Conservation (phyloP, 2,113 vertebrate genomes). For the Oryzias melastigma region DNA sequence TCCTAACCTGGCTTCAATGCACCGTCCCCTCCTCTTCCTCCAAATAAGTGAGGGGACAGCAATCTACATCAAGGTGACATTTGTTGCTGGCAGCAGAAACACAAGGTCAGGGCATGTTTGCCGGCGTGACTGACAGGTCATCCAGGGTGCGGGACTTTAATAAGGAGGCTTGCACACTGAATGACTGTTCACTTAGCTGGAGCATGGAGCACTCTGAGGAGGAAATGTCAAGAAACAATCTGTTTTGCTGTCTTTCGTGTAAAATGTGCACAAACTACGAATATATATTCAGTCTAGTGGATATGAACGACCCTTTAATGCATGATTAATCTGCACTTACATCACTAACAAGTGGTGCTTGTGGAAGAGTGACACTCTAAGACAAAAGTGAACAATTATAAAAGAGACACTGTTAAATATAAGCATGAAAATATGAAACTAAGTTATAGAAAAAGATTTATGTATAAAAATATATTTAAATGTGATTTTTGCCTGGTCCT, state of each 20-base stretch:
- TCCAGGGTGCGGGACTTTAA: slow-evolving; percentile 39
- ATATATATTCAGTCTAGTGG: background rate
- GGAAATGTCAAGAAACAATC: background rate
- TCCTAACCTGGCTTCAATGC: slow-evolving; percentile 41
- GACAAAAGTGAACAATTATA: slow-evolving; percentile 21
- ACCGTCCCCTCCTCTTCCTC: slow-evolving; percentile 9
- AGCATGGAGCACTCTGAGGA: background rate
- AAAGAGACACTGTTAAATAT: background rate
- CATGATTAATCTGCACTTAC: slow-evolving; percentile 7
- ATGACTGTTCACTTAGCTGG: background rate
- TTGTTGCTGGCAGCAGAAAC: slow-evolving; percentile 56
- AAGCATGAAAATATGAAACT: background rate
- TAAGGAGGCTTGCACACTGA: slow-evolving; percentile 26
- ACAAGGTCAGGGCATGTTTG: slow-evolving; percentile 49
- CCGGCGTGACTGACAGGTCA: slow-evolving; percentile 46
- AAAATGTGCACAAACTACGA: background rate
- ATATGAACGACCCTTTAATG: background rate
- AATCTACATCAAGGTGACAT: slow-evolving; percentile 61
- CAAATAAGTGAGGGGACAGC: slow-evolving; percentile 38
- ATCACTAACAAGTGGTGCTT: slow-evolving; percentile 34
- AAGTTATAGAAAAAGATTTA: too few species aligned
- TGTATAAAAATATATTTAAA: too few species aligned
- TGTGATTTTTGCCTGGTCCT: too few species aligned
- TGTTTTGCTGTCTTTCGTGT: background rate
- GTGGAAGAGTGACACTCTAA: slow-evolving; percentile 58